A percentile compares a stretch with the other conserved stretches of the same genome.
These are phyloP conservation scores for Micromys minutus DNA, from an alignment of 2,113 vertebrate genomes.

Conservation along the genomic window DNA sequence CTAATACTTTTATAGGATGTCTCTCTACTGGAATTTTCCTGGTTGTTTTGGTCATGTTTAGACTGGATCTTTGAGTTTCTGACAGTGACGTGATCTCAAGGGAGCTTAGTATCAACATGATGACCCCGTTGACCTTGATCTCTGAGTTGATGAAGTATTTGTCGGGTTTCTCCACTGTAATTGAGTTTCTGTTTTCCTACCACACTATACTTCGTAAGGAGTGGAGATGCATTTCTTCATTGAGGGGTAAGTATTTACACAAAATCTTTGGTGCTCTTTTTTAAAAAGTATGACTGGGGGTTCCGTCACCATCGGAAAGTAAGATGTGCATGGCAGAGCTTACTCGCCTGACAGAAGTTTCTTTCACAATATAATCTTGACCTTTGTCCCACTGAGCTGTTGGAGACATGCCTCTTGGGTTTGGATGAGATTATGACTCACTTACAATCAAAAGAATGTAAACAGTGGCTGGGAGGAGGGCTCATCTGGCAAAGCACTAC, in stretches of 20 bases:
- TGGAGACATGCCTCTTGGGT: not conserved
- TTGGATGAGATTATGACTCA: not conserved
- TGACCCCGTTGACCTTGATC: not conserved
- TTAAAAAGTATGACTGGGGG: not conserved
- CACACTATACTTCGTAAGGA: not conserved
- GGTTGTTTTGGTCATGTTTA: not conserved
- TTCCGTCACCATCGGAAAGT: not conserved
- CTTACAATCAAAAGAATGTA: not conserved
- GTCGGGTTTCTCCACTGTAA: not conserved
- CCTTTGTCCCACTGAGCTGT: not conserved
- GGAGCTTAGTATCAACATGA: not conserved
- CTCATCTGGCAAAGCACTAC: not conserved
- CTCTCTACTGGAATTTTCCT: not conserved
- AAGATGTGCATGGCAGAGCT: not conserved
- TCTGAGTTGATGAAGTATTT: not conserved
- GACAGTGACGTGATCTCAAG: not conserved
- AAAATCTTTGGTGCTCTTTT: not conserved
- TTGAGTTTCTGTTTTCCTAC: not conserved
- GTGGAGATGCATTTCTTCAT: not conserved
- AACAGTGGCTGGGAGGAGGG: not conserved
- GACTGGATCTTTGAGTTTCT: not conserved
- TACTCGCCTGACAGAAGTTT: not conserved
- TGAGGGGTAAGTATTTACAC: no score
- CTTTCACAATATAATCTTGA: not conserved
- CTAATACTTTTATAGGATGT: not conserved